Conservation (phyloP, 92 coral and sea anemone genomes). For the Epizoanthus stellaris region DNA sequence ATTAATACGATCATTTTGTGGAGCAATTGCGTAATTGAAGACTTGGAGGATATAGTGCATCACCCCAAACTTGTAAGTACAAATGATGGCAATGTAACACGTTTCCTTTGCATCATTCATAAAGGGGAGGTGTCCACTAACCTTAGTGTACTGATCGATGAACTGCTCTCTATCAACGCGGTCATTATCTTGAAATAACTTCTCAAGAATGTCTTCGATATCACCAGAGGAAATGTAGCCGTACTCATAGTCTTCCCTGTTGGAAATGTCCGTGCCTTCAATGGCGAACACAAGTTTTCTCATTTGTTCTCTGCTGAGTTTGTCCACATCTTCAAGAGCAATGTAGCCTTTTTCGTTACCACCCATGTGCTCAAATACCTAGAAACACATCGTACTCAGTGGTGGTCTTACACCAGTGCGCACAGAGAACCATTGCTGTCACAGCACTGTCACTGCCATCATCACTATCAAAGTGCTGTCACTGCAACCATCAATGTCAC, state of each 20-base stretch:
- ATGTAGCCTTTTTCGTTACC: constrained; percentile 26
- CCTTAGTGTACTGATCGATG: constrained; percentile 25
- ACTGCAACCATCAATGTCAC: too few relatives aligned
- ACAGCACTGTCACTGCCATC: too few relatives aligned
- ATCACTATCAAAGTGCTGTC: too few relatives aligned
- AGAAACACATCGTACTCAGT: neutral
- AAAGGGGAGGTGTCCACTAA: neutral
- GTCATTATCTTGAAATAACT: neutral
- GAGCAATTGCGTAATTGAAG: too few relatives aligned
- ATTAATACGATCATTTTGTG: too few relatives aligned
- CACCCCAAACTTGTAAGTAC: too few relatives aligned
- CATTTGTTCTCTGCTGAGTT: constrained; percentile 24
- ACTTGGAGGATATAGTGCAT: too few relatives aligned
- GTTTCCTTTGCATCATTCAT: neutral
- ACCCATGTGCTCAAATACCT: constrained; percentile 30
- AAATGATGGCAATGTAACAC: too few relatives aligned
- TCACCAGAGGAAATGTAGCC: constrained; percentile 9
- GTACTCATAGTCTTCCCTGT: constrained; percentile 14
- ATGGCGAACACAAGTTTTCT: constrained; percentile 9
- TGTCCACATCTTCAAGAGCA: constrained; percentile 36
- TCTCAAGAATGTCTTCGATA: neutral
- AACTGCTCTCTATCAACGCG: constrained; percentile 16
- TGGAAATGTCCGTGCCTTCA: constrained; percentile 30
- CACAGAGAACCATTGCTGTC: too few relatives aligned
- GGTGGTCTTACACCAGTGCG: too few relatives aligned